These are phyloP conservation scores for Procapra przewalskii DNA, from an alignment of 2,113 vertebrate genomes.

Conservation along the genomic window DNA sequence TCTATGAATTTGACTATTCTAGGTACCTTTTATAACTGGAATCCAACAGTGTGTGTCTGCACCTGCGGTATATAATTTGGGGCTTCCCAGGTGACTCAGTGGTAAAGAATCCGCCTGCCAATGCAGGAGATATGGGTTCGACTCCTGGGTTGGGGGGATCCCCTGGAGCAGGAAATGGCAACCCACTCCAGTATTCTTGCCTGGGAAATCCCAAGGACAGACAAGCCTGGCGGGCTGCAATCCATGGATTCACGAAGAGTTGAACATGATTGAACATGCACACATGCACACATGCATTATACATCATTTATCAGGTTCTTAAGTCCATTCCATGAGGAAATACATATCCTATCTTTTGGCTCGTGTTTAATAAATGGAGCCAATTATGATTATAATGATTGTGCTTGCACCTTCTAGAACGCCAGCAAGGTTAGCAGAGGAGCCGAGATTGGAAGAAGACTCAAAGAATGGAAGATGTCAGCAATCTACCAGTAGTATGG, in stretches of 20 bases:
- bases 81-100: background rate
- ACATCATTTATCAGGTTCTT: background rate
- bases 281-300: background rate
- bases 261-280: background rate
- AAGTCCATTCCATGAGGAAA: background rate
- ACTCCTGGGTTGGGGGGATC: background rate
- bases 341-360: background rate
- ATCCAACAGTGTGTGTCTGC: background rate
- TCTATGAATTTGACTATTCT: background rate
- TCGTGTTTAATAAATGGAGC: background rate
- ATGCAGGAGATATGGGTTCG: background rate
- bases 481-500: too few species aligned
- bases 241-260: background rate
- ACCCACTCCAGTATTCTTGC: background rate
- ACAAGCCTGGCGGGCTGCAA: background rate
- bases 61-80: background rate
- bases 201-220: background rate
- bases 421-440: background rate
- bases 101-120: background rate
- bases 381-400: background rate
- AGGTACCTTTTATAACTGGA: background rate
- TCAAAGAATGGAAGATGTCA: too few species aligned
- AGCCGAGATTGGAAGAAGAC: rapidly evolving
- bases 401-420: background rate
- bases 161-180: background rate